These are phyloP conservation scores for Halichoerus grypus DNA, from an alignment of 2,113 vertebrate species.

Conservation along the genomic window DNA sequence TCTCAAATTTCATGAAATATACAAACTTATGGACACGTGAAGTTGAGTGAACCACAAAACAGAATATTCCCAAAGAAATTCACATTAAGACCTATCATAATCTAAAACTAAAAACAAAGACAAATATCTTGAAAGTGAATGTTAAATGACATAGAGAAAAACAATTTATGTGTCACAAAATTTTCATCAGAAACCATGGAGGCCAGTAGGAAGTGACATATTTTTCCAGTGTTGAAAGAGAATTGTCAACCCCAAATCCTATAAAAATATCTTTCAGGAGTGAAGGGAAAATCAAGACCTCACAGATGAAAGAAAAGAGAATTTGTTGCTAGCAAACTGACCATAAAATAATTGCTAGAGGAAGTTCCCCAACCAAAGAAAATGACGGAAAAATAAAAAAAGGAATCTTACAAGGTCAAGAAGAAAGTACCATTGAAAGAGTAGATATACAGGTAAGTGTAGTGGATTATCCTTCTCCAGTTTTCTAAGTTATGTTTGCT, in stretches of 20 bases:
- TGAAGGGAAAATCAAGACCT: background rate
- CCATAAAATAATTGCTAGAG: background rate
- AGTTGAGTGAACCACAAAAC: background rate
- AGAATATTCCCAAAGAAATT: background rate
- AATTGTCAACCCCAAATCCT: background rate
- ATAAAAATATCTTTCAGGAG: background rate
- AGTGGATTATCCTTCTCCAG: background rate
- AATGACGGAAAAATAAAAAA: background rate
- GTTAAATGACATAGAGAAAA: background rate
- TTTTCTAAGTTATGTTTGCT: background rate
- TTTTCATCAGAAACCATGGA: background rate
- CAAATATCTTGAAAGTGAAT: background rate
- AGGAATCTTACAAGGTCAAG: background rate
- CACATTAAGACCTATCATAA: background rate
- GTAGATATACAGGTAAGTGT: background rate
- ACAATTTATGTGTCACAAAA: background rate
- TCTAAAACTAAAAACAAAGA: background rate
- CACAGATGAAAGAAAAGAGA: background rate
- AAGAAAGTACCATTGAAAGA: background rate
- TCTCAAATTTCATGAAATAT: background rate
- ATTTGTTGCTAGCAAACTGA: background rate
- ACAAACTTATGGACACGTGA: background rate
- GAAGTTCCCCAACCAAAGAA: background rate
- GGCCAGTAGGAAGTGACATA: background rate
- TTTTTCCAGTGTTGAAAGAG: background rate